Evolutionary conservation across 2,888 invertebrate species (phyloP), one percentile per base, ranked within the genome.

Genomic region (Ganaspis brasiliensis): DNA sequence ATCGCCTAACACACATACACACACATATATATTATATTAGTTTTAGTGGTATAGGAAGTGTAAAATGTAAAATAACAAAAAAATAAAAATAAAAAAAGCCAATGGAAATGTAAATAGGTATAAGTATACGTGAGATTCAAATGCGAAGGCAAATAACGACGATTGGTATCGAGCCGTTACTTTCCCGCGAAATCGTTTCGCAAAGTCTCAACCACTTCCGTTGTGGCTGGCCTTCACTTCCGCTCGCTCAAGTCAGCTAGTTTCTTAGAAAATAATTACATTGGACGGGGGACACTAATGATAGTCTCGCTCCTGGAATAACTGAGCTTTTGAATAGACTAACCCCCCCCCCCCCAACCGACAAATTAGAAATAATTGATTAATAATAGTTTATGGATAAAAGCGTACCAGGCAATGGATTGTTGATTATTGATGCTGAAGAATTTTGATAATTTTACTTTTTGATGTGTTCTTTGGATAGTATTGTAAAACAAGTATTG

Each of bases 131-230:
- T 14, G 40, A 63, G 40, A 63, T 21, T 19, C 31, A 12, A 56
- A 56, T 14, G 26, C 75, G 63, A 76, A 79, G 37, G n/a, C 49
- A 35, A 45, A 21, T 71, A 52, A 75, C 74, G 56, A 73, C 73
- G 40, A 71, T 74, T 21, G 72, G 56, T 49, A 61, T 45, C 67
- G 67, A 59, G 75, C 75, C 73, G 76, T 78, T 78, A 78, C 76
- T 78, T 80, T 80, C 78, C 40, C 71, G 78, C 57, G 78, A 80
- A 80, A 80, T 78, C 56, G 73, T 80, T 78, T 80, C 75, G 73
- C 75, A 74, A 78, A 76, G 74, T 74, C 76, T 75, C 73, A 55
- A 55, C 63, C 57, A 73, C 72, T 78, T 78, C 79, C 75, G 75
- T 45, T 67, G 61, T 61, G 74, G n/a, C 74, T 37, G 67, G 52